Percentiles rank a stretch among this genome's conserved stretches.
phyloP scores from a whole-genome alignment of 1,140 invertebrate species.

The Psilanteris sp. region DNA sequence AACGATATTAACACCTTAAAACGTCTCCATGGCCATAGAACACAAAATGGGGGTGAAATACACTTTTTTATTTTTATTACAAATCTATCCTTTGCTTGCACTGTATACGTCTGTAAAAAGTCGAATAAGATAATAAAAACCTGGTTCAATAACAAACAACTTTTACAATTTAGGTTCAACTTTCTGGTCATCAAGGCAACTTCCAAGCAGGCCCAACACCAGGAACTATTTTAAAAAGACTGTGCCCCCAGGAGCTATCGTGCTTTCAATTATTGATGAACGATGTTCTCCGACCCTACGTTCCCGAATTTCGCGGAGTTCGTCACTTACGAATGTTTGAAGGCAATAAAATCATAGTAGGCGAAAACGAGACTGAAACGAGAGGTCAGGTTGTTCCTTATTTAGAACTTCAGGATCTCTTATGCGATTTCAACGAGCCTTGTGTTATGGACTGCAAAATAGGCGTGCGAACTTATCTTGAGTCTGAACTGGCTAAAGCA shows the following conservation, averaged over 20 bases:
- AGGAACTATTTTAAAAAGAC: constrained; percentile 96
- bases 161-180: constrained; percentile 83
- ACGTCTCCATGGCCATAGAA: too few relatives aligned
- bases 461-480: constrained; percentile 95
- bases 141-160: too few relatives aligned
- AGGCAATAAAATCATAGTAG: constrained; percentile 16
- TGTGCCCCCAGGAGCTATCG: constrained; percentile 92
- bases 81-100: too few relatives aligned
- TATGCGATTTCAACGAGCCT: constrained; percentile 93
- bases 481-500: constrained; percentile 95
- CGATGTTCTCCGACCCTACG: constrained; percentile 91
- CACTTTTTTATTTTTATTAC: too few relatives aligned
- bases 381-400: constrained; percentile 79
- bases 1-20: too few relatives aligned
- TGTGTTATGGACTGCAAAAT: constrained; percentile 99
- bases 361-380: constrained; percentile 51
- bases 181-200: constrained; percentile 95
- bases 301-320: constrained; percentile 93
- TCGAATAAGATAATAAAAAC: too few relatives aligned
- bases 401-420: constrained; percentile 94
- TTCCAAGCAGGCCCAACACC: constrained; percentile 95
- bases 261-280: constrained; percentile 93
- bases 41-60: too few relatives aligned
- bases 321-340: constrained; percentile 70
- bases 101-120: too few relatives aligned